phyloP scores from a whole-genome alignment of 1,140 invertebrate genomes.

The Samia ricini region DNA sequence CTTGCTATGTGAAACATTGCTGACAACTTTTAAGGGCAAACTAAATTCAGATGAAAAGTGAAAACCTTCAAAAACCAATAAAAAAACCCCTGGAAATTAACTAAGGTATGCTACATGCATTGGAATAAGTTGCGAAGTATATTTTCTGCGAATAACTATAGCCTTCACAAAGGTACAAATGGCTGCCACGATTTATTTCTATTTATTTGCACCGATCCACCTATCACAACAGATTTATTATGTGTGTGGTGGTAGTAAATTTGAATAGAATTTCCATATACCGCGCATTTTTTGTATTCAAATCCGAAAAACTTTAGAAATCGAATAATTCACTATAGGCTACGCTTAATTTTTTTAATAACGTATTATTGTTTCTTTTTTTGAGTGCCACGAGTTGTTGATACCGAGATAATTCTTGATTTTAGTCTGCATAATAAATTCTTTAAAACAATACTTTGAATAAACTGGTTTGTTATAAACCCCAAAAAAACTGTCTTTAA shows the following conservation, averaged over 20 bases:
- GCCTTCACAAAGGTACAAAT: conserved; percentile 26
- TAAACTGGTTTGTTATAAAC: too few species aligned
- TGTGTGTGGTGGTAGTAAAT: conserved; percentile 42
- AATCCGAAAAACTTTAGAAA: neutral
- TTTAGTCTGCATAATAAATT: too few species aligned
- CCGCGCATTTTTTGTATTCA: conserved; percentile 1
- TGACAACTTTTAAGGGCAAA: conserved; percentile 65
- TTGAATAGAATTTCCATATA: conserved; percentile 19
- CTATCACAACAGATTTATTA: conserved; percentile 11
- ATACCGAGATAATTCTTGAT: too few species aligned
- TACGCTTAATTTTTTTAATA: too few species aligned
- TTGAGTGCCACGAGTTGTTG: too few species aligned
- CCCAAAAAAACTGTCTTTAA: too few species aligned
- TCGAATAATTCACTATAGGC: neutral
- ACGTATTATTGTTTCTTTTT: too few species aligned
- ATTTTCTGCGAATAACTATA: neutral
- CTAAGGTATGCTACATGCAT: neutral
- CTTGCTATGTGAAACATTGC: conserved; percentile 59
- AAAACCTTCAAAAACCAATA: conserved; percentile 67
- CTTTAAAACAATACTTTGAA: too few species aligned
- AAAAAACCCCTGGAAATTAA: conserved; percentile 8
- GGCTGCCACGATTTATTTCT: conserved; percentile 26
- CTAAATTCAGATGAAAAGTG: conserved; percentile 23
- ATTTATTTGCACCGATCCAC: neutral
- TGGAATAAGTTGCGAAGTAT: neutral